These are phyloP conservation scores for Protomyctophum bolini DNA, from an alignment of 2,113 vertebrate genomes.

Conservation along the genomic window DNA sequence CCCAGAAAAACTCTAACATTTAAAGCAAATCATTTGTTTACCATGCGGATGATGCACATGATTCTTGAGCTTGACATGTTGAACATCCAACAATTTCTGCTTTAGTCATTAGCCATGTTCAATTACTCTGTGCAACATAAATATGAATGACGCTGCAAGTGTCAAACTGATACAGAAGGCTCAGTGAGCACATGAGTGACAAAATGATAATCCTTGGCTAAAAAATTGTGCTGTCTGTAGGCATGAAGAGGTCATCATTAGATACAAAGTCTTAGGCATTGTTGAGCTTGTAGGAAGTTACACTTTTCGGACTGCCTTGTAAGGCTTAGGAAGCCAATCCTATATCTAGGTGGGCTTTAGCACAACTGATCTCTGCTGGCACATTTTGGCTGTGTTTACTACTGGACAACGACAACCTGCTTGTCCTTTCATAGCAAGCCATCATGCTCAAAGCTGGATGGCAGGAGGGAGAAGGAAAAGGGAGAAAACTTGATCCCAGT, in stretches of 20 bases:
- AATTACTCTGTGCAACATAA: constrained; percentile 7
- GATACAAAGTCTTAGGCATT: neutral
- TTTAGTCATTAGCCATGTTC: neutral
- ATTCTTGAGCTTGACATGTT: constrained; percentile 2
- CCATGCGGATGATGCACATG: neutral
- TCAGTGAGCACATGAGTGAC: neutral
- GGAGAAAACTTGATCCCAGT: constrained; percentile 92
- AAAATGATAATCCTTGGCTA: constrained; percentile 1
- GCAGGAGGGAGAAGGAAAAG: constrained; percentile 90
- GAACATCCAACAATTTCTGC: neutral
- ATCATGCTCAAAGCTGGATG: constrained; percentile 83
- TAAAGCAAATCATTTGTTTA: constrained; percentile 4
- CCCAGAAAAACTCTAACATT: neutral
- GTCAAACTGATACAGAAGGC: too few relatives aligned
- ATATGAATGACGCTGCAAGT: neutral
- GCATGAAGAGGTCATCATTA: neutral
- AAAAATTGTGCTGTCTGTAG: neutral
- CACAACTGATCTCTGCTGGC: constrained; percentile 18
- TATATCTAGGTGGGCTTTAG: constrained; percentile 10
- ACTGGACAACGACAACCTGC: constrained; percentile 19
- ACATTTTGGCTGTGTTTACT: constrained; percentile 31
- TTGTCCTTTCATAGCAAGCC: constrained; percentile 73
- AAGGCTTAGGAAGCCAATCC: constrained; percentile 2
- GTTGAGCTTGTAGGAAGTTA: neutral
- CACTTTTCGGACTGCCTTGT: neutral